Evolutionary conservation across 2,888 invertebrate species (phyloP).

Genomic region (Mimumesa dahlbomi): DNA sequence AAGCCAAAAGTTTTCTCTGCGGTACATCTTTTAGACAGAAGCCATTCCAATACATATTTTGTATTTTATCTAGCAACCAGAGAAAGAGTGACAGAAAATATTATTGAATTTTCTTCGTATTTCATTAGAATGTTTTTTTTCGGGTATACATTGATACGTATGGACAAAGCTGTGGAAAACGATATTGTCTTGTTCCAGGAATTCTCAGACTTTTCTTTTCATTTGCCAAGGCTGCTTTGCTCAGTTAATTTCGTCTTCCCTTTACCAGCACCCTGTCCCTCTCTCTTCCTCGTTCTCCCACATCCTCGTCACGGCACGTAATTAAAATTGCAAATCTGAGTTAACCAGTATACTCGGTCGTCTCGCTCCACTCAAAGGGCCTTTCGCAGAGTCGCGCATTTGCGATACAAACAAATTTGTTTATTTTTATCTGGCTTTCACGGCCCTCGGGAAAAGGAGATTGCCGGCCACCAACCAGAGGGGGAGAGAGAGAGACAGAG

Average conservation of each 20-base stretch:
- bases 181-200: conserved; percentile 5
- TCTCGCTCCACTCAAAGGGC: conserved; percentile 69
- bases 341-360: conserved; percentile 71
- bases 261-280: conserved; percentile 25
- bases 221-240: conserved; percentile 50
- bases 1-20: not conserved
- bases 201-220: conserved; percentile 43
- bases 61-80: no score
- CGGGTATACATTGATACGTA: no score
- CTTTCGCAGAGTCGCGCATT: conserved; percentile 67
- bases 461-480: conserved; percentile 48
- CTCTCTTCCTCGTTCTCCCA: conserved; percentile 38
- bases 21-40: not conserved
- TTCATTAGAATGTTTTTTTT: no score
- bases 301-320: conserved; percentile 59
- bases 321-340: conserved; percentile 78
- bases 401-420: conserved; percentile 77
- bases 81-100: no score
- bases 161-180: no score
- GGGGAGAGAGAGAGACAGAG: conserved; percentile 42
- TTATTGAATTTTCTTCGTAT: no score
- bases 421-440: conserved; percentile 76
- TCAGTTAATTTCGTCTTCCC: conserved; percentile 46
- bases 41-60: not conserved
- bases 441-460: conserved; percentile 56